Base-by-base conservation (phyloP, 2,888 invertebrate species). In the Tillus elongatus region DNA sequence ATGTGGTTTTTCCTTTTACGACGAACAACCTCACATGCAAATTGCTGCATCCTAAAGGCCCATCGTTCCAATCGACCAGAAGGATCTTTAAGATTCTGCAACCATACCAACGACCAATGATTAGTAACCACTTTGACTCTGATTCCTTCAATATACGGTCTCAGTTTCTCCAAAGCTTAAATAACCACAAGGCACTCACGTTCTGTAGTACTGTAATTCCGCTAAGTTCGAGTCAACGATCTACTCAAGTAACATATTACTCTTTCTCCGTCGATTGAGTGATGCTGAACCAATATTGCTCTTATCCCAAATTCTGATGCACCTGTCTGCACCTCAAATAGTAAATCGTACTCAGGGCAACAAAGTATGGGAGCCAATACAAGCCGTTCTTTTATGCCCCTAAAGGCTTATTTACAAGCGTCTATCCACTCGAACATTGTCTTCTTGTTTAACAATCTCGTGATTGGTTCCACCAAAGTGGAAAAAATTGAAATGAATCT, bases 401-500 rank as follows among this genome's bases (percentile, higher is more conserved):
- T 3, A 26, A 46, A 41, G 3, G 44, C 33, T 11, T 26, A 11
- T 10, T 40, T 34, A 15, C 38, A 36, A 19, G 32, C 37, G 0
- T 33, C 31, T 3, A 9, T 11, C 46, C 41, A 44, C 3, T 4
- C 8, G n/a, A 35, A 39, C 12, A 30, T 35, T 1, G 1, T 9
- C 2, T 4, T 8, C 19, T 41, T 43, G 1, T 14, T 3, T 2
- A 31, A 9, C 3, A 42, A 32, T 2, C 30, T 9, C 4, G 15
- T 33, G 11, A 15, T 16, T 13, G 30, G 42, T 9, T 32, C 39
- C 1, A 31, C 15, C 6, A 40, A 13, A 3, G 30, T 10, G 1
- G 45, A 14, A 24, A 45, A 47, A 16, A 45, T 11, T 1, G 33
- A 30, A 2, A 49, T 36, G 28, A 46, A 49, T 1, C 43, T 39